A percentile compares a stretch with the other conserved stretches of the same genome.
Evolutionary conservation across 2,888 invertebrate genomes (phyloP).

Genomic region (Eumerus sabulonum): DNA sequence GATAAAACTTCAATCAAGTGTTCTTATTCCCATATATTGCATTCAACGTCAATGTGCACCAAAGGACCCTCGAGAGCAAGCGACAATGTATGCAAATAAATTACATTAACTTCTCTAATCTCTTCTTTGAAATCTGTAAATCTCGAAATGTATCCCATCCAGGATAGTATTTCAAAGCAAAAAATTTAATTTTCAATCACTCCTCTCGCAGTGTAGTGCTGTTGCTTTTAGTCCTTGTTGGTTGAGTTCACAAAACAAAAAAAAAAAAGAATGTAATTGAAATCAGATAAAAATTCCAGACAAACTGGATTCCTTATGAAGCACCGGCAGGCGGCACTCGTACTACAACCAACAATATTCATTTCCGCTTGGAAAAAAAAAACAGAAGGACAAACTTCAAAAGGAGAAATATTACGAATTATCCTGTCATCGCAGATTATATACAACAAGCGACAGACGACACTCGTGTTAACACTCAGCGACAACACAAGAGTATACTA

Average conservation of each 20-base stretch:
- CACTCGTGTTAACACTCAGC: constrained; percentile 11
- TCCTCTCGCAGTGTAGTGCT: constrained; percentile 1
- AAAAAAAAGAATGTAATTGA: constrained; percentile 49
- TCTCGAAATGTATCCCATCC: constrained; percentile 5
- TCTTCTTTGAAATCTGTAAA: constrained; percentile 17
- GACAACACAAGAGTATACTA: constrained; percentile 10
- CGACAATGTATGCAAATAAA: not conserved
- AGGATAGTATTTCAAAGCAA: constrained; percentile 43
- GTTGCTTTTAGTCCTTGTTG: not conserved
- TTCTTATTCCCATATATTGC: constrained; percentile 47
- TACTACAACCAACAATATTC: too few species aligned
- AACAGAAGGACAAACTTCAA: too few species aligned
- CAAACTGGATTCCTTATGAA: constrained; percentile 34
- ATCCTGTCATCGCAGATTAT: constrained; percentile 53
- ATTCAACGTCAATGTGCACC: constrained; percentile 12
- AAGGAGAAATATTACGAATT: constrained; percentile 42
- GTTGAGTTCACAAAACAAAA: not conserved
- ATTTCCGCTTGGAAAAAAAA: constrained; percentile 18
- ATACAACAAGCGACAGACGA: constrained; percentile 49
- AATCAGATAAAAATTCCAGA: constrained; percentile 55
- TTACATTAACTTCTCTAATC: constrained; percentile 43
- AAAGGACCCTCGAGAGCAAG: not conserved
- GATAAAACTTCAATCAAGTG: constrained; percentile 34
- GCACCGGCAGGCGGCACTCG: constrained; percentile 20
- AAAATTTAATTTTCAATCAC: constrained; percentile 42